Evolutionary conservation across 2,888 invertebrate species (phyloP), one percentile per base, ranked within the genome.

Genomic region (Eupithecia insigniata): DNA sequence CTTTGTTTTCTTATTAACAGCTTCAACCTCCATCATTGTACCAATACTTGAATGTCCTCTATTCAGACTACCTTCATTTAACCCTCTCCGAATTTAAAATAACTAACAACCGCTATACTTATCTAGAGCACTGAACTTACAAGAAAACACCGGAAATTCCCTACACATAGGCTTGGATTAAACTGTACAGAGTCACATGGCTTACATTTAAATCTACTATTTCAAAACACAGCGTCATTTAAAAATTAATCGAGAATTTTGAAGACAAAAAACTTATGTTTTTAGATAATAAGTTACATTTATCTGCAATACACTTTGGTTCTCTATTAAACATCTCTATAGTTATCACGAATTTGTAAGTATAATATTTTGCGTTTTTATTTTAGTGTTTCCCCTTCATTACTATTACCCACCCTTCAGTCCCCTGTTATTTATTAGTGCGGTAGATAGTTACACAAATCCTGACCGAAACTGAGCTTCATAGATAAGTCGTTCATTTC

Each of bases 391-490:
- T 75, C 77, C 79, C 81, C 76, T 67, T 73, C 82, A 79, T 81
- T 79, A 78, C 84, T 84, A 84, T 82, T 77, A 80, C 78, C 81
- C 79, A 79, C 70, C 74, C 76, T 79, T 76, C 46, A 51, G 46
- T 75, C 71, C 79, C 80, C 72, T 78, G 79, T 78, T 80, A 82
- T 83, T 81, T 76, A 55, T 12, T 86, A 87, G 86, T 83, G 83
- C 87, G 85, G 88, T 89, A 89, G 89, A 89, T 87, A 86, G 85
- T 85, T 82, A 89, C 89, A 89, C 88, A 88, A 84, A 81, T 90
- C 91, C 92, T 93, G 92, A 90, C 90, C 89, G 92, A 91, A 87
- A 91, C 92, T 93, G 93, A 92, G 93, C 91, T 89, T 89, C 87
- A 86, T 89, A 89, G 89, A 81, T 81, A 82, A 85, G 79, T 85